These are phyloP conservation scores for Dendroctonus valens DNA, from an alignment of 1,140 invertebrate genomes.

Conservation along the genomic window DNA sequence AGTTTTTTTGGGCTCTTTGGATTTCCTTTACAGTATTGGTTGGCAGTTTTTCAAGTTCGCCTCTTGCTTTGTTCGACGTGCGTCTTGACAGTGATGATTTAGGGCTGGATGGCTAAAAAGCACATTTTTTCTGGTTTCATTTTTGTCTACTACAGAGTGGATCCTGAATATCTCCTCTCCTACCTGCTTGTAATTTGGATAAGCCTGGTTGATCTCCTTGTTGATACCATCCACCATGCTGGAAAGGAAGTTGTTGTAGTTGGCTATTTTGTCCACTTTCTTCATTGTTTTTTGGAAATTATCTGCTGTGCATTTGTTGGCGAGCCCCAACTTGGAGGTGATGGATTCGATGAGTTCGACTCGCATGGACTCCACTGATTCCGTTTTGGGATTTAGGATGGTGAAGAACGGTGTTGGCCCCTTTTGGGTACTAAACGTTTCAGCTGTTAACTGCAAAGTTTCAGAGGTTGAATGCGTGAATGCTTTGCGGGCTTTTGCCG, in stretches of 20 bases:
- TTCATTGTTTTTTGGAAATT: slow-evolving; percentile 24
- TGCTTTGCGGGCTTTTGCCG: no score
- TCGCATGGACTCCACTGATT: slow-evolving; percentile 4
- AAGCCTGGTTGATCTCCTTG: slow-evolving; percentile 12
- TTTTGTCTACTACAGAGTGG: no score
- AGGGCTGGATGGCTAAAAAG: no score
- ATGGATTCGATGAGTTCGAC: slow-evolving; percentile 9
- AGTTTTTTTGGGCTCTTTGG: no score
- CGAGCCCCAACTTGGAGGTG: slow-evolving; percentile 2
- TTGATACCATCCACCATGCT: slow-evolving; percentile 21
- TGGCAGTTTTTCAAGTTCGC: no score
- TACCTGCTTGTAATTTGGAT: slow-evolving; percentile 13
- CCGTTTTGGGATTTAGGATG: slow-evolving; percentile 7
- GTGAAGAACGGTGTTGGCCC: slow-evolving; percentile 15
- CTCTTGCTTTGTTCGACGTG: no score
- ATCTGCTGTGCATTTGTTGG: slow-evolving; percentile 11
- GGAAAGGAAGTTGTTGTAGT: slow-evolving; percentile 16
- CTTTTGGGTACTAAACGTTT: background rate
- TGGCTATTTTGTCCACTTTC: slow-evolving; percentile 19
- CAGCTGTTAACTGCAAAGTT: no score
- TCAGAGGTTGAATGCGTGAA: no score
- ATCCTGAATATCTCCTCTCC: background rate
- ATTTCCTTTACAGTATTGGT: no score
- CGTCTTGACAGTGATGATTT: no score
- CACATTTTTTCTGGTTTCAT: no score